Evolutionary conservation across 2,113 vertebrate genomes (phyloP).

Genomic region (Nanorana parkeri): DNA sequence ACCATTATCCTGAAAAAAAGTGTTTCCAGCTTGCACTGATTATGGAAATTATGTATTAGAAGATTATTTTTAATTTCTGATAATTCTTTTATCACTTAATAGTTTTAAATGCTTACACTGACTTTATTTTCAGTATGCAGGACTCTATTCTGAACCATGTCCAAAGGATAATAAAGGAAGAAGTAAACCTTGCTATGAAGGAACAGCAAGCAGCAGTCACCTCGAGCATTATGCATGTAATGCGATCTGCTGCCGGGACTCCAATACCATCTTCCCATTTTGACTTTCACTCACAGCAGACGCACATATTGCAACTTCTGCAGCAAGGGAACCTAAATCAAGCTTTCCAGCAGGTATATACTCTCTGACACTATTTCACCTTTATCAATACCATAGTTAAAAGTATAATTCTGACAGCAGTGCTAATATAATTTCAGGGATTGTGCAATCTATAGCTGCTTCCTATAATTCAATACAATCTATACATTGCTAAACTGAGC

Average conservation of each 20-base stretch:
- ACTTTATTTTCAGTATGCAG: slow-evolving; percentile 81
- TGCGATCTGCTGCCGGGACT: slow-evolving; percentile 92
- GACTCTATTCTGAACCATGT: slow-evolving; percentile 94
- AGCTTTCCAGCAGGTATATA: slow-evolving; percentile 94
- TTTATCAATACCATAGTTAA: no score
- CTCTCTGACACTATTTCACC: background rate
- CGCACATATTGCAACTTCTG: slow-evolving; percentile 90
- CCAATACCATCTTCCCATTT: slow-evolving; percentile 90
- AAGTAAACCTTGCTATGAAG: slow-evolving; percentile 94
- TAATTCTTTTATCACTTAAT: no score
- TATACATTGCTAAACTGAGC: no score
- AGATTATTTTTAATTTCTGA: no score
- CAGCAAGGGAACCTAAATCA: slow-evolving; percentile 98
- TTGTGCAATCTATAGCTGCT: no score
- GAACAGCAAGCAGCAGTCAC: slow-evolving; percentile 95
- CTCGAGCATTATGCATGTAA: slow-evolving; percentile 97
- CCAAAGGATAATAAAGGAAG: slow-evolving; percentile 93
- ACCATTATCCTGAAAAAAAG: no score
- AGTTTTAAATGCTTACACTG: background rate
- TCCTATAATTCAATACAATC: no score
- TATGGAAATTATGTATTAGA: no score
- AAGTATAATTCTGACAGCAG: no score
- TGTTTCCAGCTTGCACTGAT: no score
- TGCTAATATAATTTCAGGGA: no score
- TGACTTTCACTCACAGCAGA: slow-evolving; percentile 94